Conservation (phyloP, 2,888 invertebrate genomes). For the Eremobia ochroleuca region DNA sequence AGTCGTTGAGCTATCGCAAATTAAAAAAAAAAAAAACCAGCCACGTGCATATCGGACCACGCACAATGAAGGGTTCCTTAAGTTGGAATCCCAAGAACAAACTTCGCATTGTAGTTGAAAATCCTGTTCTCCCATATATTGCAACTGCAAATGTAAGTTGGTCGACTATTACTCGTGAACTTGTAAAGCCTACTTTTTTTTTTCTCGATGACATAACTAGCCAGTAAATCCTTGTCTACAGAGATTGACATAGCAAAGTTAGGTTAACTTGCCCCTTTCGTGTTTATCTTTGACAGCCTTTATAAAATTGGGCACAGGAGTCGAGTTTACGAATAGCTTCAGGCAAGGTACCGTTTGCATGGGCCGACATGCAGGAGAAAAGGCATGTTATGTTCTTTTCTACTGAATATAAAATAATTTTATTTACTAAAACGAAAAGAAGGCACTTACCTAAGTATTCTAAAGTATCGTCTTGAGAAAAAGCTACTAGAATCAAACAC, state of each 20-base stretch:
- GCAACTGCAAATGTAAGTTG: too few relatives aligned
- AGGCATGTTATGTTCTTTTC: not conserved
- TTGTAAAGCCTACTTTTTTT: too few relatives aligned
- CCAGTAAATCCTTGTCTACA: not conserved
- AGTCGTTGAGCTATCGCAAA: not conserved
- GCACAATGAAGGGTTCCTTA: too few relatives aligned
- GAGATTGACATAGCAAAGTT: not conserved
- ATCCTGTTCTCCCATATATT: too few relatives aligned
- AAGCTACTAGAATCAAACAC: not conserved
- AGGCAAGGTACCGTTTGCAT: constrained; percentile 16
- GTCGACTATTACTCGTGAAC: too few relatives aligned
- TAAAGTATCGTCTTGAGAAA: not conserved
- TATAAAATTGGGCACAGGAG: constrained; percentile 4
- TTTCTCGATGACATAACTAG: not conserved
- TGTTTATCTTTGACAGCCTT: constrained; percentile 15
- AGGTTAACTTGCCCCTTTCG: constrained; percentile 1
- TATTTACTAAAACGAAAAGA: not conserved
- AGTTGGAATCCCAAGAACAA: too few relatives aligned
- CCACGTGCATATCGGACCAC: too few relatives aligned
- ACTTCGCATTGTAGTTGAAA: too few relatives aligned
- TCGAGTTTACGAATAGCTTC: not conserved
- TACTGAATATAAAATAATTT: not conserved
- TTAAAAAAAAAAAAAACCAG: too few relatives aligned
- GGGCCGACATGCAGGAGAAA: not conserved
- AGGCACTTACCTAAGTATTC: not conserved